Base-by-base conservation (phyloP, 2,888 invertebrate genomes). In the Drosophila paracracens region DNA sequence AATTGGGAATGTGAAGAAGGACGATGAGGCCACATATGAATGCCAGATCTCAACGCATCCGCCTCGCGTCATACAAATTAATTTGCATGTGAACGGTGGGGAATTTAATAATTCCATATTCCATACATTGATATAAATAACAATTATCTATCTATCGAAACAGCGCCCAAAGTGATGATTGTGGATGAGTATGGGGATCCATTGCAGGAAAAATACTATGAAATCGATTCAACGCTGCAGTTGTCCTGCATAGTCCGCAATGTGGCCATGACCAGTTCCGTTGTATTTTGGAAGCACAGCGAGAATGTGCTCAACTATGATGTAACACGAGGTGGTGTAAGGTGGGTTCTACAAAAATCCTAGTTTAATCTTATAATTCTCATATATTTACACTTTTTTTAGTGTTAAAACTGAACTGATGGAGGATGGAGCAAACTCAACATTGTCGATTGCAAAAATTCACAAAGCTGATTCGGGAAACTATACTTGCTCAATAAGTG, bases 41-140 rank as follows among this genome's bases (percentile, higher is more conserved):
- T 94, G 94, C 85, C 94, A 94, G 89, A 94, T 94, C 79, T 94
- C 94, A 69, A 94, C 94, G 56, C 94, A 94, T 92, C 94, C 94
- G 79, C 94, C 94, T 21, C 93, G 94, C 82, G 94, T 94, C 69
- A 94, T 94, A 85, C 93, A 94, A 90, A 93, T 94, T 76, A 93
- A 93, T 90, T 91, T 94, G 74, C 93, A 93, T 83, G 94, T 94
- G 21, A 94, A 94, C 88, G 94, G 94, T 94, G 77, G 87, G 71
- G 0, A 11, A 31, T 63, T 54, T 52, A 57, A n/a, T 13, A 0
- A 51, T 27, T 25, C 38, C n/a, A n/a, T 11, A 13, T 0, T 13
- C 2, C 16, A 18, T n/a, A n/a, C 4, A 25, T 11, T 35, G 0
- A 27, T n/a, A 46, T 4, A 27, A 13, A 4, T 25, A 31, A 51